Conservation (phyloP, 2,888 invertebrate species). For the Sminthurinus aureus region DNA sequence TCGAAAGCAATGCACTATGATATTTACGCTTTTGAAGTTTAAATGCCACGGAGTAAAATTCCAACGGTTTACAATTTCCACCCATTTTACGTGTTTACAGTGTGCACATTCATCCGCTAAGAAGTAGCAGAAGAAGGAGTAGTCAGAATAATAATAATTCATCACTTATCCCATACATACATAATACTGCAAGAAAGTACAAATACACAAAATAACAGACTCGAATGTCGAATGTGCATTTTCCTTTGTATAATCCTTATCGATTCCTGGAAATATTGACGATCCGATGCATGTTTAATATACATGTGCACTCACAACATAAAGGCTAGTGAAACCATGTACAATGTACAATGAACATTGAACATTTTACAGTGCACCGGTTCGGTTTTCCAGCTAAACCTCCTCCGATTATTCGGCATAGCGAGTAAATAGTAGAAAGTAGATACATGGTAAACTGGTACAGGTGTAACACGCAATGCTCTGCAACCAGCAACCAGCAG, state of each 20-base stretch:
- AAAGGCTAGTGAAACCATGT: not conserved
- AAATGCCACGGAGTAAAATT: slow-evolving; percentile 2
- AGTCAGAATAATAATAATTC: not conserved
- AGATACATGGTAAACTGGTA: slow-evolving; percentile 5
- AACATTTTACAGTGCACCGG: not conserved
- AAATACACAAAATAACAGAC: too few species aligned
- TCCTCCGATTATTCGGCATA: not conserved
- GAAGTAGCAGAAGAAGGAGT: too few species aligned
- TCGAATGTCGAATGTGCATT: too few species aligned
- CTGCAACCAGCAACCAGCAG: not conserved
- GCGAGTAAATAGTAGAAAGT: too few species aligned
- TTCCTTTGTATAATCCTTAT: too few species aligned
- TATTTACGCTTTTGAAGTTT: not conserved
- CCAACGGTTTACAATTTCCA: not conserved
- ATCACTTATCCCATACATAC: not conserved
- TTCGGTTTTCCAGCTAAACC: slow-evolving; percentile 3
- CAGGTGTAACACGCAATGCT: slow-evolving; percentile 36
- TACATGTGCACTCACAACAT: not conserved
- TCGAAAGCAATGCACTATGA: not conserved
- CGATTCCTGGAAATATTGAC: slow-evolving; percentile 3
- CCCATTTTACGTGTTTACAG: too few species aligned
- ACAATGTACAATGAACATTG: not conserved
- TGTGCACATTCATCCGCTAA: too few species aligned
- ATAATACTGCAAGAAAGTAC: not conserved
- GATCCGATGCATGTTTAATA: not conserved